These are phyloP conservation scores for Papilio helenus DNA, from an alignment of 1,140 invertebrate genomes.

Conservation along the genomic window DNA sequence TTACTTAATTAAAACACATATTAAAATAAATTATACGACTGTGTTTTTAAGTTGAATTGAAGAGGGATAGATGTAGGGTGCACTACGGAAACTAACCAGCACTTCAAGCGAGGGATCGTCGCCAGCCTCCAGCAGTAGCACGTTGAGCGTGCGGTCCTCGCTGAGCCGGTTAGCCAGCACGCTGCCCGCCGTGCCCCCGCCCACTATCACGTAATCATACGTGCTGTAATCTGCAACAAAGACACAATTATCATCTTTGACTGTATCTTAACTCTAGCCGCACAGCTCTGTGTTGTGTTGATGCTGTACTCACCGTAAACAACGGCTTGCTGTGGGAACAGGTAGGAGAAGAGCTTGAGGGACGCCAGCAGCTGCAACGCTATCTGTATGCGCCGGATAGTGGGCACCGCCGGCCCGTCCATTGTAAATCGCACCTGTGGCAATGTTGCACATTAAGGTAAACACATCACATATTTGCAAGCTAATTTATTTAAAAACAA, in stretches of 20 bases:
- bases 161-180: slow-evolving; percentile 82
- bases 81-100: slow-evolving; percentile 42
- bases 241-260: not conserved
- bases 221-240: slow-evolving; percentile 43
- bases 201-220: slow-evolving; percentile 52
- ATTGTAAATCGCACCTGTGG: not conserved
- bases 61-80: slow-evolving; percentile 43
- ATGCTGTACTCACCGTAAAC: slow-evolving; percentile 27
- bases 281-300: not conserved
- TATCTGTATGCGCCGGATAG: slow-evolving; percentile 30
- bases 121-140: slow-evolving; percentile 90
- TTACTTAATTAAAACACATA: not conserved
- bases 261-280: not conserved
- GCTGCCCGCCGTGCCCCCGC: slow-evolving; percentile 50
- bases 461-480: not conserved
- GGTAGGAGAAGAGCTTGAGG: slow-evolving; percentile 37
- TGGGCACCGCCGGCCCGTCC: not conserved
- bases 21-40: not conserved
- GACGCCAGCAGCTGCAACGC: slow-evolving; percentile 38
- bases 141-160: slow-evolving; percentile 84
- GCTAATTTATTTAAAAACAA: not conserved
- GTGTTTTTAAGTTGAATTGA: not conserved
- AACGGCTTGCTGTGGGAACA: slow-evolving; percentile 41
- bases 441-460: not conserved
- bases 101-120: slow-evolving; percentile 64